Percentiles rank a stretch among this genome's conserved stretches.
These are phyloP conservation scores for Cydia splendana DNA, from an alignment of 1,140 invertebrate genomes.

Conservation along the genomic window DNA sequence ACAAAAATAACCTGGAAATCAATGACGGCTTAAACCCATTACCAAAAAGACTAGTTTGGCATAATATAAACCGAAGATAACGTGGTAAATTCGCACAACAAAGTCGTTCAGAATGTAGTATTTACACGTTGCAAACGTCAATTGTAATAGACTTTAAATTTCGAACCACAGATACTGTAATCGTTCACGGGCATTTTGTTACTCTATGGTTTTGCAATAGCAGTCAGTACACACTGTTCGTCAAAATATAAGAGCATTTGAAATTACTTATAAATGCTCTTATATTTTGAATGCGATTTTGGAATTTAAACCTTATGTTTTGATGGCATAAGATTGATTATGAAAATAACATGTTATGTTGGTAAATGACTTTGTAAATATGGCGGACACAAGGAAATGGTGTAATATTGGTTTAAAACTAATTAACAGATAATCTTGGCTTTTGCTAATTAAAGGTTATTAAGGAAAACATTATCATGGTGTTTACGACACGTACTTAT, in stretches of 20 bases:
- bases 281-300: not conserved
- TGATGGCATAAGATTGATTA: not conserved
- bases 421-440: constrained; percentile 17
- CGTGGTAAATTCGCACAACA: not conserved
- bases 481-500: not conserved
- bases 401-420: not conserved
- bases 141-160: constrained; percentile 15
- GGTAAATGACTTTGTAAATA: not conserved
- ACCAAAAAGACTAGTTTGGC: not conserved
- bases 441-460: constrained; percentile 1
- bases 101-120: constrained; percentile 10
- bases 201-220: constrained; percentile 23
- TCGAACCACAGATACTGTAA: constrained; percentile 7
- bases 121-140: constrained; percentile 18
- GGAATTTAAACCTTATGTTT: not conserved
- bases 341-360: not conserved
- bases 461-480: constrained; percentile 4
- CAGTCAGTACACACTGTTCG: constrained; percentile 11
- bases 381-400: not conserved
- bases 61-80: not conserved
- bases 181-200: not conserved
- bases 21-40: not conserved
- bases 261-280: not conserved
- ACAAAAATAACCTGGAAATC: not conserved
- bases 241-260: too few species aligned